phyloP scores from a whole-genome alignment of 2,888 invertebrate genomes.

The Kryphioiulus occultus region DNA sequence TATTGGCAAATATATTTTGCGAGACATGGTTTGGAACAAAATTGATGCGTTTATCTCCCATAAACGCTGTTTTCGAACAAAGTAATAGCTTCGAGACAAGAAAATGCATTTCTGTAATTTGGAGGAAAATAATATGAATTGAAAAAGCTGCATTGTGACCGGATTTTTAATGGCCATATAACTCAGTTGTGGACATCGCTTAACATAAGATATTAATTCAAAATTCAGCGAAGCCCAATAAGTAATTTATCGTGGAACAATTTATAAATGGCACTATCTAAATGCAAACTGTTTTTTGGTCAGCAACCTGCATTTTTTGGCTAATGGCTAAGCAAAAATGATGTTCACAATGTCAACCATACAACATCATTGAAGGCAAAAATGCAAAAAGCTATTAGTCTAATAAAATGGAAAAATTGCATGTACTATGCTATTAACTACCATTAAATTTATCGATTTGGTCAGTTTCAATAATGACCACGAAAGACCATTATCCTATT shows the following conservation, averaged over 20 bases:
- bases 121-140: background rate
- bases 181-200: constrained; percentile 1
- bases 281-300: background rate
- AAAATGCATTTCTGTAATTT: background rate
- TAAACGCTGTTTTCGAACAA: background rate
- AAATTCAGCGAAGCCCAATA: background rate
- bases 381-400: constrained; percentile 41
- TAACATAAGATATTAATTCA: background rate
- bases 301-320: constrained; percentile 43
- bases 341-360: background rate
- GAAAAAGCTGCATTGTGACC: background rate
- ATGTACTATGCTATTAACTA: constrained; percentile 4
- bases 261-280: background rate
- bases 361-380: background rate
- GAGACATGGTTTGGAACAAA: background rate
- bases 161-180: background rate
- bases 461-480: constrained; percentile 26
- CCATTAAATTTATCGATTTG: constrained; percentile 32
- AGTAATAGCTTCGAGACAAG: background rate
- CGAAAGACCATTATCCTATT: constrained; percentile 29
- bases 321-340: constrained; percentile 27
- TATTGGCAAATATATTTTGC: background rate
- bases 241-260: background rate
- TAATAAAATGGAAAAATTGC: constrained; percentile 24
- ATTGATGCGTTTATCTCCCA: background rate